These are phyloP conservation scores for Chroicocephalus ridibundus DNA, from an alignment of 2,113 vertebrate genomes.

Conservation along the genomic window DNA sequence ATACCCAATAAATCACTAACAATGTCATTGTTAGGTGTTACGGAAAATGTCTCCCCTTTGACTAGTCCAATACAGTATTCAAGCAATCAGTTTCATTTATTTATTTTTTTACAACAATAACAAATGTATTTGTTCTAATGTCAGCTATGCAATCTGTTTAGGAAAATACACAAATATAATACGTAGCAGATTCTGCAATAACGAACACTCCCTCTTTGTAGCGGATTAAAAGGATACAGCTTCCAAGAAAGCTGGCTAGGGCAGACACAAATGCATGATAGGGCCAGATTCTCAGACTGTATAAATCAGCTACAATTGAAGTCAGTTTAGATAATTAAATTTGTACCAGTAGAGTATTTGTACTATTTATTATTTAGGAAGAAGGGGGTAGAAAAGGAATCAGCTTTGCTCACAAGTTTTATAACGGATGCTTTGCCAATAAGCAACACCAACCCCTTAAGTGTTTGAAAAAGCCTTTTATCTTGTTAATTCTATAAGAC, in stretches of 20 bases:
- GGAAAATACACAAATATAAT: not conserved
- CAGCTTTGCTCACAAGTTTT: not conserved
- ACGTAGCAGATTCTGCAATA: not conserved
- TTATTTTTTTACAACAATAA: not conserved
- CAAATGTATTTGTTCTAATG: not conserved
- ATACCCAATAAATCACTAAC: not conserved
- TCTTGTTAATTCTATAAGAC: not conserved
- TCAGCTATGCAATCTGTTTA: not conserved
- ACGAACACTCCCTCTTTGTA: not conserved
- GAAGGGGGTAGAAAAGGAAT: not conserved
- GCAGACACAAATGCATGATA: not conserved
- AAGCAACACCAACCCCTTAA: not conserved
- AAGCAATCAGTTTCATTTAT: not conserved
- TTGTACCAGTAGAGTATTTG: not conserved
- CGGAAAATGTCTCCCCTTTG: not conserved
- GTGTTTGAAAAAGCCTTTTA: constrained; percentile 3
- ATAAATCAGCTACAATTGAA: not conserved
- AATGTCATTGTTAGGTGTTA: not conserved
- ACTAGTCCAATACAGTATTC: not conserved
- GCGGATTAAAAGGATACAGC: not conserved
- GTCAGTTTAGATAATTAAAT: not conserved
- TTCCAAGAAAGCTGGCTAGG: not conserved
- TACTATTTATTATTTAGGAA: not conserved
- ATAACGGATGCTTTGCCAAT: not conserved
- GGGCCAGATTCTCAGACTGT: not conserved